Evolutionary conservation across 2,888 invertebrate genomes (phyloP).

Genomic region (Drosophila anomalata): DNA sequence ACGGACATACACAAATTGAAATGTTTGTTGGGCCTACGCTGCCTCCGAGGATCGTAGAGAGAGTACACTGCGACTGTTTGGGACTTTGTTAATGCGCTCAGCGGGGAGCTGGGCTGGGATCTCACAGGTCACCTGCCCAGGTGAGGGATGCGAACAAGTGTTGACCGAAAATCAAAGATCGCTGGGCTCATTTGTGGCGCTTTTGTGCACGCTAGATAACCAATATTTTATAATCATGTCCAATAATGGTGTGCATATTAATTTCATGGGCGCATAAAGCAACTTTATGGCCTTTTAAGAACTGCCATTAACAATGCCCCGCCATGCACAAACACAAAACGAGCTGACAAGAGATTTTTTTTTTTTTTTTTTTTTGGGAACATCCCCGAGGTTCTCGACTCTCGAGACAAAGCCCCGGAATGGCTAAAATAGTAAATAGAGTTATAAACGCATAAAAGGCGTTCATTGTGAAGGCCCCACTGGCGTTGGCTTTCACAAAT

Average conservation of each 20-base stretch:
- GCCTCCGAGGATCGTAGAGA: constrained; percentile 10
- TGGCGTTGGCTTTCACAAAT: constrained; percentile 79
- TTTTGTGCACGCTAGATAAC: constrained; percentile 71
- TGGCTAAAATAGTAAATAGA: constrained; percentile 70
- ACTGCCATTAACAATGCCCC: constrained; percentile 73
- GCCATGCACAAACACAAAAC: constrained; percentile 74
- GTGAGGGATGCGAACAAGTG: constrained; percentile 51
- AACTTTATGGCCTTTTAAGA: constrained; percentile 79
- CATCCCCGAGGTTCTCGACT: constrained; percentile 9
- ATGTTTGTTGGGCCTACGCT: constrained; percentile 56
- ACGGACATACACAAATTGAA: constrained; percentile 68
- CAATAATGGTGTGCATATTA: constrained; percentile 79
- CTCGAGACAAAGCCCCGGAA: constrained; percentile 37
- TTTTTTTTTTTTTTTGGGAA: background rate
- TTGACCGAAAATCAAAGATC: constrained; percentile 67
- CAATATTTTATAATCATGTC: constrained; percentile 80
- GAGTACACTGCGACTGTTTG: constrained; percentile 57
- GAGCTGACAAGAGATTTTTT: constrained; percentile 52
- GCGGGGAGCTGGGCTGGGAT: constrained; percentile 47
- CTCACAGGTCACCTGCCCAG: constrained; percentile 2
- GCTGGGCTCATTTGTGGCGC: constrained; percentile 58
- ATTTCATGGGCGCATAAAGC: constrained; percentile 75
- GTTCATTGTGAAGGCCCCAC: constrained; percentile 59
- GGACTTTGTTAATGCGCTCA: constrained; percentile 73
- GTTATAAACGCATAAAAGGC: constrained; percentile 76